These are phyloP conservation scores for Pyrrhosoma nymphula DNA, from an alignment of 2,888 invertebrate species.

Conservation along the genomic window DNA sequence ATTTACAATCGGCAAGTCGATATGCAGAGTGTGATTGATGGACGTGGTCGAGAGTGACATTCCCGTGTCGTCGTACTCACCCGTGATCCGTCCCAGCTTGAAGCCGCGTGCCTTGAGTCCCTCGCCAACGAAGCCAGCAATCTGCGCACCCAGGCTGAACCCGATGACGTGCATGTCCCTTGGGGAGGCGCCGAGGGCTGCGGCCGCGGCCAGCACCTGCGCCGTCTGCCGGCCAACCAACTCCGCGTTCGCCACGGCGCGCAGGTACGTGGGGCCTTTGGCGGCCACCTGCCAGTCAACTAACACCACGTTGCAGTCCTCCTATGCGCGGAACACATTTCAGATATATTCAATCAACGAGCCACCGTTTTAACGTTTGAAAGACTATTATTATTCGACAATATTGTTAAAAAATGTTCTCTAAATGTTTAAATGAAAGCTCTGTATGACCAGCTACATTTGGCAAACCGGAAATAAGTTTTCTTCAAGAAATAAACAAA, in stretches of 20 bases:
- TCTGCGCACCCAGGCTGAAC: slow-evolving; percentile 83
- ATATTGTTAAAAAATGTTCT: too few species aligned
- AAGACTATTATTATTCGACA: too few species aligned
- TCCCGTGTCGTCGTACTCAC: too few species aligned
- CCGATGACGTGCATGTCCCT: slow-evolving; percentile 80
- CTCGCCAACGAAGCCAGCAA: slow-evolving; percentile 82
- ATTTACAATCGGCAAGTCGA: too few species aligned
- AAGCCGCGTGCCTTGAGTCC: slow-evolving; percentile 78
- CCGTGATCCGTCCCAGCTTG: slow-evolving; percentile 81
- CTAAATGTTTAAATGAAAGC: too few species aligned
- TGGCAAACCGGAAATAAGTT: too few species aligned
- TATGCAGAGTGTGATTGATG: too few species aligned
- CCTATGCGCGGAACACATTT: too few species aligned
- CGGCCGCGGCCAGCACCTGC: slow-evolving; percentile 79
- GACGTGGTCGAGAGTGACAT: too few species aligned
- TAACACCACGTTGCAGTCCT: slow-evolving; percentile 80
- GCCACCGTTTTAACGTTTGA: too few species aligned
- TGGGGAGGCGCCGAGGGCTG: slow-evolving; percentile 78
- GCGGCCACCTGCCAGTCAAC: slow-evolving; percentile 82
- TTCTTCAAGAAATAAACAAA: too few species aligned
- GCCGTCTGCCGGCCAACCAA: slow-evolving; percentile 82
- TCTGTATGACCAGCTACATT: too few species aligned
- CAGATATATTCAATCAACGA: background rate
- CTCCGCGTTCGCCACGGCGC: slow-evolving; percentile 82
- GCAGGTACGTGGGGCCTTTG: slow-evolving; percentile 80